Conservation (phyloP, 2,113 vertebrate species). For the Fukomys damarensis region DNA sequence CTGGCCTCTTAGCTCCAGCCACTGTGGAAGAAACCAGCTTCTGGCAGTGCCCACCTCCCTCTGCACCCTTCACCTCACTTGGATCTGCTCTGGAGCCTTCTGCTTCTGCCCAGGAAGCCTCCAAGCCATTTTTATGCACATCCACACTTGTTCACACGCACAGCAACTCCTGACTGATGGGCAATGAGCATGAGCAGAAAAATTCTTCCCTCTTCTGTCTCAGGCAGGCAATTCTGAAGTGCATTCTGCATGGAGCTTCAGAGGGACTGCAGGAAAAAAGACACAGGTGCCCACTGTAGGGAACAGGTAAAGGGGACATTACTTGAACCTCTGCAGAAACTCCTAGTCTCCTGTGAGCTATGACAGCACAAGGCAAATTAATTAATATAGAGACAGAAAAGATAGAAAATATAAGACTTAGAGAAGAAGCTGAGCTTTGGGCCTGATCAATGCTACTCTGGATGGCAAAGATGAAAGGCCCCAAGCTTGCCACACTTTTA, state of each 20-base stretch:
- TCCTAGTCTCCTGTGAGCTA: no score
- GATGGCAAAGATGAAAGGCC: no score
- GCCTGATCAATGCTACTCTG: no score
- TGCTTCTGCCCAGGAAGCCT: background rate
- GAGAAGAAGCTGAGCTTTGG: no score
- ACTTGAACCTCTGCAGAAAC: no score
- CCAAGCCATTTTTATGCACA: background rate
- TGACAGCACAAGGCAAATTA: no score
- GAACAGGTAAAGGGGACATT: no score
- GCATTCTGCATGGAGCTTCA: fast-evolving
- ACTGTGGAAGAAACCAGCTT: background rate
- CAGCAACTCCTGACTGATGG: background rate
- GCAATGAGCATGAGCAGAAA: background rate
- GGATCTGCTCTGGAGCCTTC: background rate
- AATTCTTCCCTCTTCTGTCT: background rate
- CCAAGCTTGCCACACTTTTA: no score
- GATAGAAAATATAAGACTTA: no score
- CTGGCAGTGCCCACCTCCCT: background rate
- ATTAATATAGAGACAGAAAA: no score
- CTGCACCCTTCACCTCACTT: background rate
- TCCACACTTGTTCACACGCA: background rate
- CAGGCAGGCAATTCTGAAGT: no score
- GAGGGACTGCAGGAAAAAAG: background rate
- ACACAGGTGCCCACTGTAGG: fast-evolving
- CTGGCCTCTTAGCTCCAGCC: background rate